Conservation (phyloP, 2,113 vertebrate genomes). For the Leptobrachium ailaonicum region DNA sequence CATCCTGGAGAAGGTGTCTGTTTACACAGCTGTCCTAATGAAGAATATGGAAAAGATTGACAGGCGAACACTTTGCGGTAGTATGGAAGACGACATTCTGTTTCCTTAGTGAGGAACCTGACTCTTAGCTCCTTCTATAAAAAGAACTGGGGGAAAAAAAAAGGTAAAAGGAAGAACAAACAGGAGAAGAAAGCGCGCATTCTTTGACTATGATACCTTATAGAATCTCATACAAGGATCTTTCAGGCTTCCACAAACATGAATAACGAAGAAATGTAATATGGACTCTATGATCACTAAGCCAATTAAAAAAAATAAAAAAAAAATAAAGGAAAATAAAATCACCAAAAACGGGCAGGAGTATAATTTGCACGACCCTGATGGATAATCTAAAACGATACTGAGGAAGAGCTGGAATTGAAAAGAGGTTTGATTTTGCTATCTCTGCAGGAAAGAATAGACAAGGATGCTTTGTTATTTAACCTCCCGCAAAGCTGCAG, state of each 20-base stretch:
- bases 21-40: too few relatives aligned
- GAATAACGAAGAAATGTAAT: constrained; percentile 50
- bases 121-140: constrained; percentile 41
- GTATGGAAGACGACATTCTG: not conserved
- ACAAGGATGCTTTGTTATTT: not conserved
- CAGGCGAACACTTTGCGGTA: too few relatives aligned
- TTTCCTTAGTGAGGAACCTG: not conserved
- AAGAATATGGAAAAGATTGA: too few relatives aligned
- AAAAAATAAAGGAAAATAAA: not conserved
- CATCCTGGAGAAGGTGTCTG: too few relatives aligned
- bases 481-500: constrained; percentile 11
- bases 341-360: constrained; percentile 25
- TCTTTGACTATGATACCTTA: constrained; percentile 53
- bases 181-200: constrained; percentile 42
- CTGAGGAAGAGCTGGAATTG: constrained; percentile 31
- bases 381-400: constrained; percentile 52
- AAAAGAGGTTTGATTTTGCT: constrained; percentile 31
- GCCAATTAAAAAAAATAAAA: constrained; percentile 3
- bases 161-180: constrained; percentile 35
- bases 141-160: constrained; percentile 11
- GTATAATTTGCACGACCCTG: constrained; percentile 56
- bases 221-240: constrained; percentile 51
- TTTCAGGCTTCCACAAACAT: constrained; percentile 57
- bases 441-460: constrained; percentile 27
- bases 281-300: constrained; percentile 45